Base-by-base conservation (phyloP, 1,140 invertebrate species). In the Mylabris phalerata region DNA sequence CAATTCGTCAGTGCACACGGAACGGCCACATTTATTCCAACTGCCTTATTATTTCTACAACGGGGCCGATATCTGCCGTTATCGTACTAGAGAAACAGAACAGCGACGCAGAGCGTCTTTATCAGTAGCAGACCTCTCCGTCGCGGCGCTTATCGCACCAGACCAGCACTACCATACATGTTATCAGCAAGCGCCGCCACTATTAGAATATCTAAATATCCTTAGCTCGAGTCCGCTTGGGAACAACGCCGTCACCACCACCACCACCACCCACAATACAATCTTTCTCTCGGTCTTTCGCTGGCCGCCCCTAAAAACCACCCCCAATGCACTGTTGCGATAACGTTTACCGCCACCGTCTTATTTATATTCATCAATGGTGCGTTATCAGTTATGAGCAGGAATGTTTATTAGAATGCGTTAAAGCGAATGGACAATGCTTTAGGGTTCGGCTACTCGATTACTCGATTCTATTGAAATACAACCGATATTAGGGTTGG, bases 191-290 rank as follows among this genome's bases (percentile, higher is more conserved):
- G 61, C 67, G 67, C 67, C 70, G 68, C 70, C 70, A 73, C 72
- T 73, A 74, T 74, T 74, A 74, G 72, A 74, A 74, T 74, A 74
- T 74, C 72, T 74, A 74, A 74, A 74, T 74, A 74, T 73, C 71
- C 72, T 67, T 68, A 65, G 66, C 62, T 67, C 62, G 59, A 62
- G 58, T 58, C 65, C 66, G 55, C 57, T 48, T 38, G 60, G 50
- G 56, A 57, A n/a, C 11, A 38, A 46, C 52, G 26, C 46, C 50
- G 10, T 24, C 38, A 5, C 49, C 56, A 38, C 45, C 51, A 38
- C 25, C 52, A 39, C 59, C 59, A 52, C 57, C 50, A 13, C 55
- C 48, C 19, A 19, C 19, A 11, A 32, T 32, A 32, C 32, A 32
- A 7, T 5, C 32, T 32, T 39, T 41, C 58, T 32, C 40, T 43